These are phyloP conservation scores for Capromys pilorides DNA, from an alignment of 2,797 vertebrate species.

Conservation along the genomic window DNA sequence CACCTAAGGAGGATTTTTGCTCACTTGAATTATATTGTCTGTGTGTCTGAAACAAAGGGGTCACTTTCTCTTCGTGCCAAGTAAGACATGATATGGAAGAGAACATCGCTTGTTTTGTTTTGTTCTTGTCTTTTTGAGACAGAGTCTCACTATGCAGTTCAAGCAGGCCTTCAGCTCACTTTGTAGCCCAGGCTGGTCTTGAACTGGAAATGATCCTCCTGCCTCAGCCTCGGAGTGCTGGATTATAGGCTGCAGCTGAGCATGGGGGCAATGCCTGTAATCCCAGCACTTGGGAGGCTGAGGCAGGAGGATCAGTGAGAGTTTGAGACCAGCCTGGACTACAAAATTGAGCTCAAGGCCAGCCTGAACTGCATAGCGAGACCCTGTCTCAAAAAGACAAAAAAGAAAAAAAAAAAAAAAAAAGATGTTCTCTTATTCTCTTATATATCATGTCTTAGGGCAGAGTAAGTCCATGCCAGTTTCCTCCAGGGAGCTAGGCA, in stretches of 20 bases:
- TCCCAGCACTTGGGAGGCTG: no score
- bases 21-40: conserved; percentile 20
- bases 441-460: no score
- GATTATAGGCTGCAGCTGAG: no score
- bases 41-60: neutral
- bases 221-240: neutral
- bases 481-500: neutral
- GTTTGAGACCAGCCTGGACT: no score
- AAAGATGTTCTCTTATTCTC: no score
- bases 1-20: neutral
- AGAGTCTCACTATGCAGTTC: neutral
- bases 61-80: neutral
- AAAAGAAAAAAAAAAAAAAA: no score
- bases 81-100: neutral
- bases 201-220: neutral
- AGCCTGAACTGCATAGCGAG: no score
- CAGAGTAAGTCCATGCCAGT: neutral
- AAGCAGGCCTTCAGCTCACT: neutral
- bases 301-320: no score
- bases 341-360: no score
- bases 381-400: no score
- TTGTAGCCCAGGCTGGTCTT: no score
- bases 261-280: no score
- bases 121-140: neutral
- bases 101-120: neutral